Percentiles rank a stretch among this genome's conserved stretches.
Evolutionary conservation across 1,140 invertebrate species (phyloP).

Genomic region (Heliconius congener): DNA sequence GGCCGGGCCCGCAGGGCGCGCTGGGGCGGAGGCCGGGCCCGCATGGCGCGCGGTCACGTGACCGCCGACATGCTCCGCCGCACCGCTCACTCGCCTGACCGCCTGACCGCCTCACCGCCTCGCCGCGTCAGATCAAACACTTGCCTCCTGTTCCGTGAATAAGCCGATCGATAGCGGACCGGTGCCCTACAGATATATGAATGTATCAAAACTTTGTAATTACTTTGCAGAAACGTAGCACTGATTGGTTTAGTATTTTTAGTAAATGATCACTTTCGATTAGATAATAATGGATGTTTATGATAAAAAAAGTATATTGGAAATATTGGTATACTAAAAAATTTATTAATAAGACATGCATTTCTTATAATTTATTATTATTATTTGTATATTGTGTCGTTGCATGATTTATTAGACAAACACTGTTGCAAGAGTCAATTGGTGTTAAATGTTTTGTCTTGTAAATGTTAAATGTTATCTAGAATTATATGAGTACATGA

Average conservation of each 20-base stretch:
- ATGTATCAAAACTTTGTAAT: background rate
- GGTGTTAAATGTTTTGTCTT: no score
- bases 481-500: background rate
- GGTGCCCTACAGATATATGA: background rate
- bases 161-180: conserved; percentile 33
- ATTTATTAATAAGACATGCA: background rate
- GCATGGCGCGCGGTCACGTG: conserved; percentile 50
- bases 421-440: no score
- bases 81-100: conserved; percentile 41
- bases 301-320: background rate
- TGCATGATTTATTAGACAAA: no score
- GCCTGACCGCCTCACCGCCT: conserved; percentile 43
- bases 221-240: background rate
- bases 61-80: conserved; percentile 42
- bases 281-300: background rate
- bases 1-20: conserved; percentile 47
- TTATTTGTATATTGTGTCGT: background rate
- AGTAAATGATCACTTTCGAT: no score
- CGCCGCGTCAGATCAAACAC: conserved; percentile 50
- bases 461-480: no score
- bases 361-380: background rate
- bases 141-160: conserved; percentile 35
- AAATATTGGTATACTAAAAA: background rate
- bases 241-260: background rate
- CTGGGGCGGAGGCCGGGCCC: conserved; percentile 36